Base-by-base conservation (phyloP, 2,797 vertebrate species). In the Pristis pectinata region DNA sequence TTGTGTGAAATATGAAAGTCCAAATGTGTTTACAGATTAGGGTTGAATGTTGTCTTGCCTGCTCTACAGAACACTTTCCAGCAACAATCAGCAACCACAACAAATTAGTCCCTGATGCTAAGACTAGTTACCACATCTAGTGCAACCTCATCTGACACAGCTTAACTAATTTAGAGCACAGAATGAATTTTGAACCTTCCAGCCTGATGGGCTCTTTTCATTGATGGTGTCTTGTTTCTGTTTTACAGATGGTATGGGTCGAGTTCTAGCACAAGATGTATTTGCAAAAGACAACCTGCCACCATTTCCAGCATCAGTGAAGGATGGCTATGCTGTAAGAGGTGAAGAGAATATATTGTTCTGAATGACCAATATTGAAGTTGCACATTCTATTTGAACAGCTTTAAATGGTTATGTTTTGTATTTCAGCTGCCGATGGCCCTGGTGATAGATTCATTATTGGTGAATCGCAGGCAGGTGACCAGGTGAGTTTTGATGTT, bases 201-300 rank as follows among this genome's bases (percentile, higher is more conserved):
- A 74, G 70, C 24, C 4, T 74, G 70, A 74, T 74, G 24, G 70
- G 22, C 22, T 91, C 15, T 8, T n/a, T 34, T 53, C 22, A 93
- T 30, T 72, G 37, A 72, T 93, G 24, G 67, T 27, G 22, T 95
- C 94, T 87, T 27, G 19, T 17, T 95, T 56, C 95, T 67, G 94
- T 94, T 94, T 95, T 95, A 79, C 95, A 99, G 99, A 99, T 96
- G 99, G 99, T 96, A 98, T 99, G 98, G 99, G 98, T 95, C 97
- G 99, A 96, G 99, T 99, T 95, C 98, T 99, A 95, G 98, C 99
- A 97, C 99, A 99, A 98, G 99, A 99, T 95, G 98, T 99, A 96
- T 99, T 99, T 96, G 99, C 99, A 98, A 99, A 99, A 98, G 99
- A 99, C 97, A 99, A 99, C 97, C 97, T 99, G 95, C 99, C 99